Evolutionary conservation across 2,113 vertebrate species (phyloP).

Genomic region (Sturnira hondurensis): DNA sequence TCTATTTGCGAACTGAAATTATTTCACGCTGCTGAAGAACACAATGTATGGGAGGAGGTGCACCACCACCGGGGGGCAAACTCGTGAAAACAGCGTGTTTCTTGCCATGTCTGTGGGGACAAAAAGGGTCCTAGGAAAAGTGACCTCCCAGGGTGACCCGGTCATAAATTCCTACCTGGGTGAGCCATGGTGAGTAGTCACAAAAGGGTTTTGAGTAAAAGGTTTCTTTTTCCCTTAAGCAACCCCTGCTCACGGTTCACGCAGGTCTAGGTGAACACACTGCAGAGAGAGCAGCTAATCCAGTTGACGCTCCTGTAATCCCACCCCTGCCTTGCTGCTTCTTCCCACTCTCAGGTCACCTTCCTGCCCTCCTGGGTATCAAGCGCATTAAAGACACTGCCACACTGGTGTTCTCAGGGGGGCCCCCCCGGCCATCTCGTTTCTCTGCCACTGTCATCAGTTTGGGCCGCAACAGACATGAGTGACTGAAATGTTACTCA

Average conservation of each 20-base stretch:
- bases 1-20: neutral
- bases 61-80: neutral
- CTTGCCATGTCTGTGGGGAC: neutral
- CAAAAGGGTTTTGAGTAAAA: neutral
- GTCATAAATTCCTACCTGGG: neutral
- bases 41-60: neutral
- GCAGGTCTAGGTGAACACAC: too few species aligned
- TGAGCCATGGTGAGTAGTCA: neutral
- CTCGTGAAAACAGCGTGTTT: neutral
- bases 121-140: neutral
- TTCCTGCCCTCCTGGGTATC: neutral
- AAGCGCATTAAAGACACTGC: neutral
- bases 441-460: neutral
- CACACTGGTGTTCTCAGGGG: neutral
- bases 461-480: neutral
- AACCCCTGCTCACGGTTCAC: neutral
- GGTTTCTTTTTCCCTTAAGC: neutral
- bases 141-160: neutral
- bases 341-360: neutral
- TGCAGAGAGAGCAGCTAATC: too few species aligned
- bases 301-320: too few species aligned
- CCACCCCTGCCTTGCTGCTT: too few species aligned
- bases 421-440: neutral
- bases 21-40: neutral
- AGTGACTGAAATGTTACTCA: neutral